Evolutionary conservation across 2,797 vertebrate species (phyloP).

Genomic region (Cygnus olor): DNA sequence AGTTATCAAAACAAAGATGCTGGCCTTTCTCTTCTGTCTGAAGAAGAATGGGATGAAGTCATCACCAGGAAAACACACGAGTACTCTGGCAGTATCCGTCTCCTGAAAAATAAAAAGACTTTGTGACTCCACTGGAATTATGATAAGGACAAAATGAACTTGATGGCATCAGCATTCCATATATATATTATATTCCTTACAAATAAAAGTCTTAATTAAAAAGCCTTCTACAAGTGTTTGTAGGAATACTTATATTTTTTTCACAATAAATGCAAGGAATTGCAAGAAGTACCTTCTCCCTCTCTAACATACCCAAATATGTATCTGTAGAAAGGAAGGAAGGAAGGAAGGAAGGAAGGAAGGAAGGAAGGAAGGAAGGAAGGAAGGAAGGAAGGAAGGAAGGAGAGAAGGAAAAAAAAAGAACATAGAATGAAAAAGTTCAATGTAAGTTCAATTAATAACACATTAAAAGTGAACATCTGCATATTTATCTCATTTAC

Average conservation of each 20-base stretch:
- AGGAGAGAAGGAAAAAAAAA: too few relatives aligned
- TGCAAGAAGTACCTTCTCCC: neutral
- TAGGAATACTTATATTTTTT: neutral
- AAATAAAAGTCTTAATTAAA: neutral
- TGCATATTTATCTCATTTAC: constrained; percentile 24
- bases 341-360: neutral
- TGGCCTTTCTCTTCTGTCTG: neutral
- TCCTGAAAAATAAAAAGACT: neutral
- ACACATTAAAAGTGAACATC: neutral
- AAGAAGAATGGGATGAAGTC: neutral
- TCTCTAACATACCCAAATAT: neutral
- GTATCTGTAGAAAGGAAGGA: neutral
- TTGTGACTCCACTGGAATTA: neutral
- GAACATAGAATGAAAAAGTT: neutral
- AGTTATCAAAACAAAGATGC: accelerated
- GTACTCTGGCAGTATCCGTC: neutral
- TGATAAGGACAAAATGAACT: neutral
- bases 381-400: too few relatives aligned
- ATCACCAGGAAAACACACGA: neutral
- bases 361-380: too few relatives aligned
- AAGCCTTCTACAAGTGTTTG: neutral
- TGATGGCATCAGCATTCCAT: neutral
- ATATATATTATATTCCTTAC: neutral
- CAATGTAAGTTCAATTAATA: neutral
- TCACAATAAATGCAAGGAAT: neutral